Conservation (phyloP, 2,797 vertebrate species). For the Ataeniobius toweri region DNA sequence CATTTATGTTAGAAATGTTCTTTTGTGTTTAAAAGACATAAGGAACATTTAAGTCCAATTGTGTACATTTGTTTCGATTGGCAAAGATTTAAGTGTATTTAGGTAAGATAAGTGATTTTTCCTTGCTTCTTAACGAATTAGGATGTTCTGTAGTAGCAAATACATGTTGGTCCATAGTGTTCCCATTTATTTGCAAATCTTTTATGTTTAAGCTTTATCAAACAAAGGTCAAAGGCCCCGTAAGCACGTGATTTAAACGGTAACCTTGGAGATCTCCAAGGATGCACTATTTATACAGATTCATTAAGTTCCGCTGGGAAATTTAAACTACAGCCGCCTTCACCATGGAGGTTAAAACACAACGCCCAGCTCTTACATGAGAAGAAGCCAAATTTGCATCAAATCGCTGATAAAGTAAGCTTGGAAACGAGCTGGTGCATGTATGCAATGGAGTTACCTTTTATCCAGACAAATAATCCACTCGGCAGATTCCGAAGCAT, state of each 20-base stretch:
- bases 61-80: not conserved
- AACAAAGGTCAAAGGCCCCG: slow-evolving; percentile 6
- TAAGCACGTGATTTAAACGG: not conserved
- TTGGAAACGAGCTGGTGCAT: not conserved
- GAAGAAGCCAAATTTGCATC: not conserved
- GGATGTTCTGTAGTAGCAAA: not conserved
- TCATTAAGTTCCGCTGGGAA: slow-evolving; percentile 11
- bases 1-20: too few species aligned
- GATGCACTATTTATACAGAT: slow-evolving; percentile 4
- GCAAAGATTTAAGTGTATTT: not conserved
- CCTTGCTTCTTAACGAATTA: not conserved
- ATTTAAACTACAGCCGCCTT: slow-evolving; percentile 22
- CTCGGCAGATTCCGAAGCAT: slow-evolving; percentile 88
- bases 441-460: slow-evolving; percentile 78
- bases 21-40: too few species aligned
- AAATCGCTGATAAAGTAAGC: not conserved
- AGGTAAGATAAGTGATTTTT: not conserved
- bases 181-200: not conserved
- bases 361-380: not conserved
- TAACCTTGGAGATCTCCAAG: slow-evolving; percentile 16
- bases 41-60: not conserved
- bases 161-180: not conserved
- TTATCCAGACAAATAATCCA: slow-evolving; percentile 97
- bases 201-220: not conserved
- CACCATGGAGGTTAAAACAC: slow-evolving; percentile 6